These are phyloP conservation scores for Caenorhabditis remanei DNA, from an alignment of 1,140 invertebrate genomes.

Conservation along the genomic window DNA sequence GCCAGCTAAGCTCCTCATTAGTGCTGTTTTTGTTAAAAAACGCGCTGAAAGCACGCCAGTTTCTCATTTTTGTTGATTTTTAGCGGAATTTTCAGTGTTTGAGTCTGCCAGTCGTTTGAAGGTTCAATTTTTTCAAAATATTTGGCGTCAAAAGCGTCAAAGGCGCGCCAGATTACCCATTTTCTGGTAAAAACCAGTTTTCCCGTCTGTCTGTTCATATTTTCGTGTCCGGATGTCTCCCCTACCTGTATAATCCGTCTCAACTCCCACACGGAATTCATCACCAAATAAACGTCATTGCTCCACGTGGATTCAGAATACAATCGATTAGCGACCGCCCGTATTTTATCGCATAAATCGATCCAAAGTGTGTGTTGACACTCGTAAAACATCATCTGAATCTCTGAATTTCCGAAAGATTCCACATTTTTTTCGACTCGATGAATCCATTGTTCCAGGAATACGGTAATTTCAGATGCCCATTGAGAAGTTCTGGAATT, in stretches of 20 bases:
- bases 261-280: constrained; percentile 38
- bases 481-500: background rate
- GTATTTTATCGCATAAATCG: constrained; percentile 19
- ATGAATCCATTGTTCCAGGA: constrained; percentile 11
- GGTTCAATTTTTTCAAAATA: no score
- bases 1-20: no score
- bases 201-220: background rate
- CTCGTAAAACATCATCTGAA: constrained; percentile 10
- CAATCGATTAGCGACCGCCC: background rate
- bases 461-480: constrained; percentile 22
- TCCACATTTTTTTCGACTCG: background rate
- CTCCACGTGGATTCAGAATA: constrained; percentile 1
- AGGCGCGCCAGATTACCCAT: no score
- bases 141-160: no score
- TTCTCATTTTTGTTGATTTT: no score
- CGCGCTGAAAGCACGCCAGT: no score
- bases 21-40: no score
- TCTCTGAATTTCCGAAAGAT: constrained; percentile 1
- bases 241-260: background rate
- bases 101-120: no score
- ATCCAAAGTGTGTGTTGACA: background rate
- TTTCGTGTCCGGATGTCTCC: background rate
- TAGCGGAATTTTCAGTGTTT: no score
- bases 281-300: constrained; percentile 35
- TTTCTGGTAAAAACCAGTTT: background rate